A percentile compares a stretch with the other conserved stretches of the same genome.
Conservation (phyloP, 2,113 vertebrate species). For the Pagrus major region DNA sequence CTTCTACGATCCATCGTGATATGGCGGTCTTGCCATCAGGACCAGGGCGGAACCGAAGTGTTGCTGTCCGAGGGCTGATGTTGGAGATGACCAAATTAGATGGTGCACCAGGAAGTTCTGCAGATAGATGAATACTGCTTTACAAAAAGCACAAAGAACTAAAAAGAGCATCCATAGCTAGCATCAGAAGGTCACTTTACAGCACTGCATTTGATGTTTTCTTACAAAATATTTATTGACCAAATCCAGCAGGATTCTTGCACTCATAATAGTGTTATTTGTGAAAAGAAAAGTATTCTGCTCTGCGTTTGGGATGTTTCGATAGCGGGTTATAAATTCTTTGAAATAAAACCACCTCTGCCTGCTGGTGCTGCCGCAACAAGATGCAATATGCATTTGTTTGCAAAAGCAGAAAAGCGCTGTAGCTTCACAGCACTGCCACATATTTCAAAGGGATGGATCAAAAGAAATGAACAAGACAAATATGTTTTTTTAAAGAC, state of each 20-base stretch:
- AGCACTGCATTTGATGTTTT: neutral
- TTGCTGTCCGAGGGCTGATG: slow-evolving; percentile 93
- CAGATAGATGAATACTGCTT: slow-evolving; percentile 9
- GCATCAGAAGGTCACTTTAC: neutral
- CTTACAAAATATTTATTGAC: slow-evolving; percentile 25
- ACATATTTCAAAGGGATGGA: slow-evolving; percentile 11
- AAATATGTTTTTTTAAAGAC: slow-evolving; percentile 11
- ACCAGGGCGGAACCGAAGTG: slow-evolving; percentile 89
- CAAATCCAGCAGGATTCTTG: neutral
- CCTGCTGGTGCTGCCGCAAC: neutral
- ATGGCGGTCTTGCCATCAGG: slow-evolving; percentile 92
- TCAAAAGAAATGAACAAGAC: slow-evolving; percentile 37
- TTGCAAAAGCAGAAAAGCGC: slow-evolving; percentile 20
- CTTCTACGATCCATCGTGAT: slow-evolving; percentile 91
- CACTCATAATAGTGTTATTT: slow-evolving; percentile 6
- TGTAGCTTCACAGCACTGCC: slow-evolving; percentile 9
- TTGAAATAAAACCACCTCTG: slow-evolving; percentile 12
- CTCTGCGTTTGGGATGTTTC: slow-evolving; percentile 10
- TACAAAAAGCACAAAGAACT: neutral
- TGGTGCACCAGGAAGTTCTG: slow-evolving; percentile 93
- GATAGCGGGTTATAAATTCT: slow-evolving; percentile 1
- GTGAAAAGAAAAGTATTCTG: slow-evolving; percentile 6
- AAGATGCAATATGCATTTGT: slow-evolving; percentile 22
- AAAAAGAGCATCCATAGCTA: neutral
- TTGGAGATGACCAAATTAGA: slow-evolving; percentile 94